Conservation (phyloP, 2,113 vertebrate genomes). For the Dolichotis patagonum region DNA sequence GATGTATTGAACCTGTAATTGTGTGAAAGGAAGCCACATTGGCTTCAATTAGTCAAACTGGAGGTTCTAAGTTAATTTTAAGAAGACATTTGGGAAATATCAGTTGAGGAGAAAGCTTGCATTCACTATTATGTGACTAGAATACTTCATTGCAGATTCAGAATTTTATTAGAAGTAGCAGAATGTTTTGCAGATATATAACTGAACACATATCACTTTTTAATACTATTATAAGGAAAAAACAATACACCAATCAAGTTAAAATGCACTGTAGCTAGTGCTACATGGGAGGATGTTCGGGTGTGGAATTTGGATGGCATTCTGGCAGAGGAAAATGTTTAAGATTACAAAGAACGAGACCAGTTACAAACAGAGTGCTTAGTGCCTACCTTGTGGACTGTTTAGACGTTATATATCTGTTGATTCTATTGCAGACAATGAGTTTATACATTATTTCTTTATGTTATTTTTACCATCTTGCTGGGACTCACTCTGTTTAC, state of each 20-base stretch:
- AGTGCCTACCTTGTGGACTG: not conserved
- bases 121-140: not conserved
- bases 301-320: not conserved
- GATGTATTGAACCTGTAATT: not conserved
- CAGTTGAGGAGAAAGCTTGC: not conserved
- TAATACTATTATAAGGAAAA: not conserved
- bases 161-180: not conserved
- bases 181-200: not conserved
- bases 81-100: not conserved
- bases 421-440: not conserved
- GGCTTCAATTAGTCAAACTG: not conserved
- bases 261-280: not conserved
- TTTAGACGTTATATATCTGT: not conserved
- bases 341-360: not conserved
- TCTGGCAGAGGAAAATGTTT: not conserved
- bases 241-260: not conserved
- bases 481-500: not conserved
- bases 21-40: not conserved
- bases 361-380: not conserved
- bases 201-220: not conserved
- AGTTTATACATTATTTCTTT: not conserved
- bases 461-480: not conserved
- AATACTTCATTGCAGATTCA: not conserved
- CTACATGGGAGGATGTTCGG: not conserved
- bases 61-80: constrained; percentile 7